phyloP scores from a whole-genome alignment of 1,140 invertebrate species.

The Scaptomyza montana region DNA sequence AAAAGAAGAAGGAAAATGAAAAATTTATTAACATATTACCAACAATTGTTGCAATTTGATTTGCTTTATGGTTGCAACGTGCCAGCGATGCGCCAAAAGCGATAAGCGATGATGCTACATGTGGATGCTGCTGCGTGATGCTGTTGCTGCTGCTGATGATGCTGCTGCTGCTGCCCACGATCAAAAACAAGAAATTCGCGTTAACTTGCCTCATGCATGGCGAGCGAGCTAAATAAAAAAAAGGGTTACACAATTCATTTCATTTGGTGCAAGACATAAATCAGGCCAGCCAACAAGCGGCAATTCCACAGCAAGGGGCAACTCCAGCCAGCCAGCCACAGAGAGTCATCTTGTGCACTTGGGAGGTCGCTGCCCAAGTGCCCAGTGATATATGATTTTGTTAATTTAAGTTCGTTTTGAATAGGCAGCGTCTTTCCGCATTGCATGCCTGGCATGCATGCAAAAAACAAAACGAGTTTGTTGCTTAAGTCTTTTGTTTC shows the following conservation, averaged over 20 bases:
- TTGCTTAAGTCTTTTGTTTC: conserved; percentile 70
- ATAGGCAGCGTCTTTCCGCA: conserved; percentile 31
- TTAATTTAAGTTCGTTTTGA: conserved; percentile 73
- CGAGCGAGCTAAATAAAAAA: conserved; percentile 25
- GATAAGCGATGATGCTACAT: conserved; percentile 51
- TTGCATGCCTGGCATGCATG: conserved; percentile 3
- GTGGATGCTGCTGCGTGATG: conserved; percentile 9
- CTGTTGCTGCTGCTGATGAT: conserved; percentile 41
- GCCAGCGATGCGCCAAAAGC: conserved; percentile 63
- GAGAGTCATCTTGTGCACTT: conserved; percentile 46
- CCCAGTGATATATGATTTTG: conserved; percentile 77
- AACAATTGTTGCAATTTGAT: conserved; percentile 82
- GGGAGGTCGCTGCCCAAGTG: conserved; percentile 64
- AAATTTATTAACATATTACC: conserved; percentile 82
- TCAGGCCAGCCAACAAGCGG: conserved; percentile 75
- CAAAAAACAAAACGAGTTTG: conserved; percentile 65
- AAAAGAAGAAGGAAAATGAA: conserved; percentile 31
- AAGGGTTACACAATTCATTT: conserved; percentile 81
- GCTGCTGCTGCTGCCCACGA: conserved; percentile 65
- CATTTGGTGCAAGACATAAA: conserved; percentile 81
- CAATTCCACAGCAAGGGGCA: conserved; percentile 25
- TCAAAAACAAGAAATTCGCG: conserved; percentile 76
- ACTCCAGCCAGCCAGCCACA: conserved; percentile 13
- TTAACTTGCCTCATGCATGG: conserved; percentile 54
- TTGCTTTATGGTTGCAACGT: conserved; percentile 77